Conservation (phyloP, 1,140 invertebrate species). For the Neodiprion lecontei region DNA sequence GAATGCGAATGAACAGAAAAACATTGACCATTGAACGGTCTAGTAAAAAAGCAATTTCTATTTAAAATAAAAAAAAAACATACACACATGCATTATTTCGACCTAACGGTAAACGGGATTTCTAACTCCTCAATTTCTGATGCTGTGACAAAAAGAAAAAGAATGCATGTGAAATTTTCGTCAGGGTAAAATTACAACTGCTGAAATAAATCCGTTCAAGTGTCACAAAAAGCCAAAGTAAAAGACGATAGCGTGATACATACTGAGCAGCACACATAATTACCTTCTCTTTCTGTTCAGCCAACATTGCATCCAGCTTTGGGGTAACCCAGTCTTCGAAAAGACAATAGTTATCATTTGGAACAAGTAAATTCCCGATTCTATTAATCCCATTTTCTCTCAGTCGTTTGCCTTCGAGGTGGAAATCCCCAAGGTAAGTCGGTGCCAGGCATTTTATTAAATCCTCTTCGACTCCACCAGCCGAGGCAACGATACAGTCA, state of each 20-base stretch:
- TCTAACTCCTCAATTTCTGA: no score
- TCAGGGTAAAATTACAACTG: no score
- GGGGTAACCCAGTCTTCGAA: slow-evolving; percentile 99
- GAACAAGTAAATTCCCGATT: slow-evolving; percentile 97
- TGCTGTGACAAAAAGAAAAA: no score
- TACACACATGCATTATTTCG: background rate
- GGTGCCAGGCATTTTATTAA: slow-evolving; percentile 98
- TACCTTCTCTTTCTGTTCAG: slow-evolving; percentile 82
- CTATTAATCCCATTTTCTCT: slow-evolving; percentile 93
- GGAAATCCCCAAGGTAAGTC: slow-evolving; percentile 92
- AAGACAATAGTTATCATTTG: slow-evolving; percentile 98
- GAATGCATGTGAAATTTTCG: no score
- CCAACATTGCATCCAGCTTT: slow-evolving; percentile 88
- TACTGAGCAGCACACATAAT: background rate
- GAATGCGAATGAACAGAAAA: slow-evolving; percentile 11
- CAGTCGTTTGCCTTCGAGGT: slow-evolving; percentile 78
- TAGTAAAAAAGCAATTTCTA: background rate
- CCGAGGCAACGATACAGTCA: slow-evolving; percentile 97
- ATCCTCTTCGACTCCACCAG: slow-evolving; percentile 98
- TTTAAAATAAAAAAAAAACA: slow-evolving; percentile 21
- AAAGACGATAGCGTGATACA: no score
- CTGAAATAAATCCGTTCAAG: no score
- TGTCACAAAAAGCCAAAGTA: background rate
- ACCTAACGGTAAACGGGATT: no score
- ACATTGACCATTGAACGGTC: background rate